A percentile compares a stretch with the other conserved stretches of the same genome.
phyloP scores from a whole-genome alignment of 2,888 invertebrate genomes.

The Lottia scabra region DNA sequence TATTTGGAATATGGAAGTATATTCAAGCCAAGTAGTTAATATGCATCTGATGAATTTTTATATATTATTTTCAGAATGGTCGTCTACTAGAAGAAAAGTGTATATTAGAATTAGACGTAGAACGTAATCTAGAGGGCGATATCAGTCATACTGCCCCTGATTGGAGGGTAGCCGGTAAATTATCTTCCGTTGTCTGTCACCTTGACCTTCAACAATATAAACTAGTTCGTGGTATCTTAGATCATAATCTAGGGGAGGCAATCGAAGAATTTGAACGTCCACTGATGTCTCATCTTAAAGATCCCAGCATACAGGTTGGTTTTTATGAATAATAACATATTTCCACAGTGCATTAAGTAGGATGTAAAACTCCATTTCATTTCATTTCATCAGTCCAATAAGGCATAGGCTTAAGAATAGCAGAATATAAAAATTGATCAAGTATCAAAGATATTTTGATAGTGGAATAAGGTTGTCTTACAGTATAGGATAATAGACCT shows the following conservation, averaged over 20 bases:
- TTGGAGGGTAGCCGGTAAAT: conserved; percentile 84
- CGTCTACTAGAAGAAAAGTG: conserved; percentile 78
- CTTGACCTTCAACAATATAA: conserved; percentile 88
- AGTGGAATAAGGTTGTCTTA: too few species aligned
- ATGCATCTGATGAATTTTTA: too few species aligned
- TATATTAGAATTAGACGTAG: conserved; percentile 82
- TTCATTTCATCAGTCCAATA: too few species aligned
- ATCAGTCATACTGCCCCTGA: conserved; percentile 77
- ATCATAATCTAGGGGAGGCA: conserved; percentile 90
- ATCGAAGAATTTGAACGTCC: conserved; percentile 73
- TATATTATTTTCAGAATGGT: conserved; percentile 44
- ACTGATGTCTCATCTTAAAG: conserved; percentile 67
- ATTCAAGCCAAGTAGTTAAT: too few species aligned
- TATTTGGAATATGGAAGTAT: too few species aligned
- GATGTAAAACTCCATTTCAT: too few species aligned
- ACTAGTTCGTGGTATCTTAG: conserved; percentile 86
- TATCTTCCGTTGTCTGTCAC: conserved; percentile 86
- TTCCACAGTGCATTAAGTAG: too few species aligned
- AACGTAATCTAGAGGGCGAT: conserved; percentile 81
- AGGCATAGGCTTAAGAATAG: too few species aligned
- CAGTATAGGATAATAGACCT: too few species aligned
- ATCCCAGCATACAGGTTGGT: conserved; percentile 69
- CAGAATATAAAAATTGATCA: too few species aligned
- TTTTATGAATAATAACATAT: not conserved
- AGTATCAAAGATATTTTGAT: too few species aligned